phyloP scores from a whole-genome alignment of 2,797 vertebrate genomes.

The Pelochelys cantorii region DNA sequence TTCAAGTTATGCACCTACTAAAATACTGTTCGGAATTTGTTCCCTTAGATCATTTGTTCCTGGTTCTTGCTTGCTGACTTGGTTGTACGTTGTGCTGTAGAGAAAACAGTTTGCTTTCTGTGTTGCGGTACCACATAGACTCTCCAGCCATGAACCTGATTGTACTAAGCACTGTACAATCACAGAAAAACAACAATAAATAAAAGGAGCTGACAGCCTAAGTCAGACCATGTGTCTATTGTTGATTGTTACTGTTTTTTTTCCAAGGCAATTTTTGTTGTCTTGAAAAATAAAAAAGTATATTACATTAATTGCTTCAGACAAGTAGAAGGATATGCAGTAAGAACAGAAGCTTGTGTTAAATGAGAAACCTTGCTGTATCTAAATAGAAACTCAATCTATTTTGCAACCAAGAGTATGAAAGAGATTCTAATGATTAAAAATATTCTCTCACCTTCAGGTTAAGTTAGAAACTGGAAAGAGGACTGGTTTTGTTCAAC shows the following conservation, averaged over 20 bases:
- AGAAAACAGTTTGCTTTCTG: too few relatives aligned
- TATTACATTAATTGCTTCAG: neutral
- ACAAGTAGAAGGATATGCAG: neutral
- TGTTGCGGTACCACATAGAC: too few relatives aligned
- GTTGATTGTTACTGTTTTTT: neutral
- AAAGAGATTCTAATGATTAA: neutral
- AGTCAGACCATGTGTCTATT: neutral
- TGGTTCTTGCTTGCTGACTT: too few relatives aligned
- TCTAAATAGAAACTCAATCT: neutral
- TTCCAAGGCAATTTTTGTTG: neutral
- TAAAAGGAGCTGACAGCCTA: neutral
- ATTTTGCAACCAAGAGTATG: neutral
- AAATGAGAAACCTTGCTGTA: neutral
- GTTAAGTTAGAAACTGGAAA: neutral
- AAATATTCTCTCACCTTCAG: neutral
- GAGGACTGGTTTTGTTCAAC: neutral
- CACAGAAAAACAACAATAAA: neutral
- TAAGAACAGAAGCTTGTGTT: neutral
- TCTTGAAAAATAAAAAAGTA: neutral
- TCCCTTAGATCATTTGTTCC: too few relatives aligned
- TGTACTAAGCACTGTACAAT: neutral
- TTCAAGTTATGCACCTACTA: too few relatives aligned
- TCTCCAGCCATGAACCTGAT: neutral
- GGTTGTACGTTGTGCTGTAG: too few relatives aligned
- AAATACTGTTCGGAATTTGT: too few relatives aligned